Evolutionary conservation across 2,797 vertebrate genomes (phyloP).

Genomic region (Lithobates sylvaticus): DNA sequence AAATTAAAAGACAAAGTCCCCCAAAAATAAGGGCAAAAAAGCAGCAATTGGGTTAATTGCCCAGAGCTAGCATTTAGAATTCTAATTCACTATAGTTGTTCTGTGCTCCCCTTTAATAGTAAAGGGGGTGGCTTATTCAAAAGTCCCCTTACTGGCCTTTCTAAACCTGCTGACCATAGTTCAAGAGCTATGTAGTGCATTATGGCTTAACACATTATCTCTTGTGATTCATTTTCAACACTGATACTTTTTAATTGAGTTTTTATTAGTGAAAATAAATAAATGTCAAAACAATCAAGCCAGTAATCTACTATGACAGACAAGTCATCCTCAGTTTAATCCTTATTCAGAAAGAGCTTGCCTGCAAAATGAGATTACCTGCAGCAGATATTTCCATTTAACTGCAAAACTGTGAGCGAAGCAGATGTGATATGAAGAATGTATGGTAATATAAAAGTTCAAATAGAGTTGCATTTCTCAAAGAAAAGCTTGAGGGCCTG

Average conservation of each 20-base stretch:
- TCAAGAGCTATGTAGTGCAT: too few relatives aligned
- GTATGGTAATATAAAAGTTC: slow-evolving; percentile 14
- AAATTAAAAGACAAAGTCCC: too few relatives aligned
- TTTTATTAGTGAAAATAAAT: not conserved
- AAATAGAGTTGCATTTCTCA: not conserved
- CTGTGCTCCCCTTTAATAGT: too few relatives aligned
- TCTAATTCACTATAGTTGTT: too few relatives aligned
- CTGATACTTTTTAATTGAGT: not conserved
- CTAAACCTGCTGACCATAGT: too few relatives aligned
- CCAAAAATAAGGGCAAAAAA: too few relatives aligned
- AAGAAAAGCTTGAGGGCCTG: not conserved
- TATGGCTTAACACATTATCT: too few relatives aligned
- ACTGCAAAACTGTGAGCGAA: not conserved
- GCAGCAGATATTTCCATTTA: not conserved
- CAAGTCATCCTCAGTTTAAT: not conserved
- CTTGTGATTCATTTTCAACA: too few relatives aligned
- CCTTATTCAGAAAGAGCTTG: not conserved
- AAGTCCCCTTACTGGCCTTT: too few relatives aligned
- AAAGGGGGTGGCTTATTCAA: too few relatives aligned
- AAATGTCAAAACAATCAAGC: not conserved
- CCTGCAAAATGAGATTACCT: not conserved
- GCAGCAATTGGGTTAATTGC: too few relatives aligned
- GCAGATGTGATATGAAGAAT: not conserved
- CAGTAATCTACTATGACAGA: not conserved
- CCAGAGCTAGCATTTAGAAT: too few relatives aligned